Evolutionary conservation across 2,888 invertebrate species (phyloP).

Genomic region (Eupithecia exiguata): DNA sequence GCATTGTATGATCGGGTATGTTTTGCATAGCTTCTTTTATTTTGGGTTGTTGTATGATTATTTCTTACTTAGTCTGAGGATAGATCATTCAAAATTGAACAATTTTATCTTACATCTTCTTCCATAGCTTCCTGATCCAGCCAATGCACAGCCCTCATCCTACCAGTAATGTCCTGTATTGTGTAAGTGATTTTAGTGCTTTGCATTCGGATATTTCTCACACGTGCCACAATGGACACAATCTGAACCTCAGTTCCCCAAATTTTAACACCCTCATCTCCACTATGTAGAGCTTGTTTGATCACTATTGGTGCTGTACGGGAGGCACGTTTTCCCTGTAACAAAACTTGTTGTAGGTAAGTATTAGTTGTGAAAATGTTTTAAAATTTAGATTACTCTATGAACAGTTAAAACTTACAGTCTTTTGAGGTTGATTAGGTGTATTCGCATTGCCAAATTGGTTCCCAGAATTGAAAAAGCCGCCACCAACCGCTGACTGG

Average conservation of each 20-base stretch:
- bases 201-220: conserved; percentile 75
- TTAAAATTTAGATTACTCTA: not conserved
- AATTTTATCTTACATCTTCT: conserved; percentile 79
- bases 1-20: too few species aligned
- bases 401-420: conserved; percentile 53
- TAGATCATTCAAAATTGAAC: too few species aligned
- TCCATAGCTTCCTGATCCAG: conserved; percentile 79
- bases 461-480: conserved; percentile 76
- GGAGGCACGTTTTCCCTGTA: conserved; percentile 73
- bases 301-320: conserved; percentile 80
- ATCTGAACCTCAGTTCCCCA: conserved; percentile 82
- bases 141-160: conserved; percentile 80
- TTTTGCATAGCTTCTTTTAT: too few species aligned
- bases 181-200: conserved; percentile 81
- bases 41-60: too few species aligned
- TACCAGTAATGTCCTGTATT: conserved; percentile 79
- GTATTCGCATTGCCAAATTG: conserved; percentile 78
- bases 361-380: not conserved
- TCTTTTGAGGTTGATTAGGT: conserved; percentile 74
- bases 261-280: conserved; percentile 79
- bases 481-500: conserved; percentile 77
- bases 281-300: conserved; percentile 74
- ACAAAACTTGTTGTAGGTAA: not conserved
- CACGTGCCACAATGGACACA: conserved; percentile 71
- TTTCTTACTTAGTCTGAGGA: too few species aligned